Percentiles rank a stretch among this genome's conserved stretches.
These are phyloP conservation scores for Acronicta aceris DNA, from an alignment of 2,888 invertebrate species.

Conservation along the genomic window DNA sequence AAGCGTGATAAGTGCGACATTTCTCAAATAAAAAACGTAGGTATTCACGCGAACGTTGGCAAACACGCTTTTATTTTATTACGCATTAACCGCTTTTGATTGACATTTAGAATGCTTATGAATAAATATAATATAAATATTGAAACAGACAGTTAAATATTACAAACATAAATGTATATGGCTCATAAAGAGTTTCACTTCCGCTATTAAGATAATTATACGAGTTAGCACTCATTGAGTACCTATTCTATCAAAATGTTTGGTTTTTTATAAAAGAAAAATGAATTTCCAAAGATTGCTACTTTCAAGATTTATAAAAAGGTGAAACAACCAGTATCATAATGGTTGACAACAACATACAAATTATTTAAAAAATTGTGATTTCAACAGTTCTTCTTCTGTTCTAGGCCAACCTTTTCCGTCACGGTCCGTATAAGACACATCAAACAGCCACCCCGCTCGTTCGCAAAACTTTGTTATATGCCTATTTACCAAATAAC, in stretches of 20 bases:
- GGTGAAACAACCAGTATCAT: too few relatives aligned
- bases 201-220: too few relatives aligned
- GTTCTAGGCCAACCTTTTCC: conserved; percentile 52
- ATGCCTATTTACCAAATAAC: conserved; percentile 55
- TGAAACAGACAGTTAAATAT: not conserved
- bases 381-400: too few relatives aligned
- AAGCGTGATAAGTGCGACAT: conserved; percentile 21
- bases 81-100: too few relatives aligned
- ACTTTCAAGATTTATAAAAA: too few relatives aligned
- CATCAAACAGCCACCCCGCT: conserved; percentile 56
- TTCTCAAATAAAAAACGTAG: conserved; percentile 23
- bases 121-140: conserved; percentile 8
- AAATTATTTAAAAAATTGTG: too few relatives aligned
- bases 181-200: not conserved
- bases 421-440: conserved; percentile 60
- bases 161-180: not conserved
- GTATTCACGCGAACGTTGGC: too few relatives aligned
- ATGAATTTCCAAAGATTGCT: not conserved
- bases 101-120: conserved; percentile 31
- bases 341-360: too few relatives aligned
- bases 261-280: too few relatives aligned
- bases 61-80: too few relatives aligned
- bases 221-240: too few relatives aligned
- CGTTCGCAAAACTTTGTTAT: conserved; percentile 56
- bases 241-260: too few relatives aligned